Evolutionary conservation across 2,797 vertebrate species (phyloP).

Genomic region (Xiphorhynchus erythropygius): DNA sequence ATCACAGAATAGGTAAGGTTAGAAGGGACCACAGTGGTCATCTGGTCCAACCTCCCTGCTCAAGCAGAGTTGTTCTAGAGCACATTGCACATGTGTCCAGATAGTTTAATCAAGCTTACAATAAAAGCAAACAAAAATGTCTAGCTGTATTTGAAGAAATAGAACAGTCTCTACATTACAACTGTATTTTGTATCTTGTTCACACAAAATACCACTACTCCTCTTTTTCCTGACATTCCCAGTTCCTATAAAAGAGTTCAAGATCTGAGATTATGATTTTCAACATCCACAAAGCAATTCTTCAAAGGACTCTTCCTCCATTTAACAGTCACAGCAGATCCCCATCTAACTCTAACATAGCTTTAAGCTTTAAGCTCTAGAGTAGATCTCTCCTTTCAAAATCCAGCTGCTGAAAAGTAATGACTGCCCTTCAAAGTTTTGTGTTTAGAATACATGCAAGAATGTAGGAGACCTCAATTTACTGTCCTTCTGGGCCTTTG

Average conservation of each 20-base stretch:
- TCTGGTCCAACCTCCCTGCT: background rate
- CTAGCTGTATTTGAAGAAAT: background rate
- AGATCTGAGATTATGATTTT: background rate
- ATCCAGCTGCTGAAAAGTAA: background rate
- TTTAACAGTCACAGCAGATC: background rate
- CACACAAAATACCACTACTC: background rate
- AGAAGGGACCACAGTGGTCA: background rate
- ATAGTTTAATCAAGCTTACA: background rate
- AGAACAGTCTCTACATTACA: background rate
- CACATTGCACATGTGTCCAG: background rate
- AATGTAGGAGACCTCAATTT: background rate
- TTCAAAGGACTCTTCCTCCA: background rate
- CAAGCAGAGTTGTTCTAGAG: background rate
- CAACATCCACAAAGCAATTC: background rate
- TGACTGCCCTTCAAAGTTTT: background rate
- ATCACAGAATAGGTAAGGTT: background rate
- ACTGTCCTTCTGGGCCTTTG: background rate
- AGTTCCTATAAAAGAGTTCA: background rate
- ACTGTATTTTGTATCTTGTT: background rate
- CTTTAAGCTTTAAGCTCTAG: background rate
- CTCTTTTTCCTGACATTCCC: background rate
- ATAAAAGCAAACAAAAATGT: background rate
- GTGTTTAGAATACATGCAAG: background rate
- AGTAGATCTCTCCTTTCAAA: background rate
- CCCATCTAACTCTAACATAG: background rate